Evolutionary conservation across 1,140 invertebrate genomes (phyloP).

Genomic region (Drosophila willistoni): DNA sequence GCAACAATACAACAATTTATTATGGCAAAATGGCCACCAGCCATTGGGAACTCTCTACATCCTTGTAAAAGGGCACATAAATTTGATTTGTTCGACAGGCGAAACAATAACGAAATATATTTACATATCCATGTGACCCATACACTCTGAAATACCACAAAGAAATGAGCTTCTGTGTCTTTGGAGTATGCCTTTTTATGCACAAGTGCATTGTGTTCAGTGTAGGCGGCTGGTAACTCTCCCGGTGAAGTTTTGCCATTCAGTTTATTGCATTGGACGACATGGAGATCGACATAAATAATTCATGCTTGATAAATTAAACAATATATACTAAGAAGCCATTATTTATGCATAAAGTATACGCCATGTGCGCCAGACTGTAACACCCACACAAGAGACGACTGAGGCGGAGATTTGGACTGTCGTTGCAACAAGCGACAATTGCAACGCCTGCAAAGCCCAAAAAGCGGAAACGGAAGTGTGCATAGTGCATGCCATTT

Average conservation of each 20-base stretch:
- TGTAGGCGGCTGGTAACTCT: constrained; percentile 18
- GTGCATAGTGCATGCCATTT: constrained; percentile 76
- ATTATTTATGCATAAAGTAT: constrained; percentile 81
- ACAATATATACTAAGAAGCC: constrained; percentile 77
- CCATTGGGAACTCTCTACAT: constrained; percentile 20
- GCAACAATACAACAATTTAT: constrained; percentile 51
- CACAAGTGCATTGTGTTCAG: background rate
- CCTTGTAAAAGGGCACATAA: constrained; percentile 35
- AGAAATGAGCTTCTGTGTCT: background rate
- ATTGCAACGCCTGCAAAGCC: constrained; percentile 75
- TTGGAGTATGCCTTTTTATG: background rate
- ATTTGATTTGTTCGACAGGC: constrained; percentile 57
- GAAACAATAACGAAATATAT: constrained; percentile 5
- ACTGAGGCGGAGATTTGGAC: constrained; percentile 7
- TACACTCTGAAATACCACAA: constrained; percentile 14
- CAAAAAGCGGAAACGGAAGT: constrained; percentile 74
- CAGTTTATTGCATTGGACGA: constrained; percentile 52
- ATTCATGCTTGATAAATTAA: constrained; percentile 81
- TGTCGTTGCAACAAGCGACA: constrained; percentile 69
- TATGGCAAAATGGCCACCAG: constrained; percentile 35
- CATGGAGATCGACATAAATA: constrained; percentile 67
- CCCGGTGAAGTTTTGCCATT: constrained; percentile 41
- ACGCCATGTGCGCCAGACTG: constrained; percentile 67
- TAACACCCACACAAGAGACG: constrained; percentile 42
- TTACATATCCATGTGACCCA: background rate